Evolutionary conservation across 2,888 invertebrate species (phyloP).

Genomic region (Ceraclea dissimilis): DNA sequence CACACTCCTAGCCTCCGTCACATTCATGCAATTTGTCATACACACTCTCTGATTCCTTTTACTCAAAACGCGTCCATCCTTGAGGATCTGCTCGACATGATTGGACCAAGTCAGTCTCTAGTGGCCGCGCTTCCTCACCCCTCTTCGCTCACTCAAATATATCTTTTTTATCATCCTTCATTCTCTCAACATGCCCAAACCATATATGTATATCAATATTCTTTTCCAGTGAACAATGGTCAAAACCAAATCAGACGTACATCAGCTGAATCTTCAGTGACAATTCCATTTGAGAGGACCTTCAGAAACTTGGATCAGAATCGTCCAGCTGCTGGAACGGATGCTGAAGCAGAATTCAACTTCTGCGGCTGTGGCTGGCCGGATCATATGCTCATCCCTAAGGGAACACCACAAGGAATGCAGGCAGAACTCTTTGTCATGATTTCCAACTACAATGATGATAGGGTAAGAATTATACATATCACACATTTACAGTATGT

Average conservation of each 20-base stretch:
- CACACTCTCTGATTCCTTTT: no score
- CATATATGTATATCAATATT: no score
- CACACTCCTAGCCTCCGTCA: no score
- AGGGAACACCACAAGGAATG: conserved; percentile 60
- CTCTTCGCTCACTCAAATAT: no score
- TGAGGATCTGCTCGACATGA: no score
- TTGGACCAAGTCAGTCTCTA: no score
- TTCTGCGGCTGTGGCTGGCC: conserved; percentile 90
- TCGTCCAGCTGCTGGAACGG: conserved; percentile 50
- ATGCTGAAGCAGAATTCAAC: conserved; percentile 52
- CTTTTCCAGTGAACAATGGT: conserved; percentile 55
- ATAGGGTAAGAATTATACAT: conserved; percentile 44
- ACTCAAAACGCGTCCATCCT: no score
- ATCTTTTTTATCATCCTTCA: no score
- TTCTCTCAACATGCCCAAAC: no score
- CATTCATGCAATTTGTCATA: no score
- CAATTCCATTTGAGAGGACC: conserved; percentile 74
- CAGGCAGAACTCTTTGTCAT: conserved; percentile 66
- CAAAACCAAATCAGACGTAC: conserved; percentile 56
- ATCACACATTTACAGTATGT: neutral
- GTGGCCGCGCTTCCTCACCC: no score
- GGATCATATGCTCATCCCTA: conserved; percentile 70
- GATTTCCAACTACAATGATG: conserved; percentile 65
- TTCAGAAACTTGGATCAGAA: conserved; percentile 62
- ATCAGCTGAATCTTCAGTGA: conserved; percentile 69